Base-by-base conservation (phyloP, 2,888 invertebrate species). In the Quadroppia sp. region DNA sequence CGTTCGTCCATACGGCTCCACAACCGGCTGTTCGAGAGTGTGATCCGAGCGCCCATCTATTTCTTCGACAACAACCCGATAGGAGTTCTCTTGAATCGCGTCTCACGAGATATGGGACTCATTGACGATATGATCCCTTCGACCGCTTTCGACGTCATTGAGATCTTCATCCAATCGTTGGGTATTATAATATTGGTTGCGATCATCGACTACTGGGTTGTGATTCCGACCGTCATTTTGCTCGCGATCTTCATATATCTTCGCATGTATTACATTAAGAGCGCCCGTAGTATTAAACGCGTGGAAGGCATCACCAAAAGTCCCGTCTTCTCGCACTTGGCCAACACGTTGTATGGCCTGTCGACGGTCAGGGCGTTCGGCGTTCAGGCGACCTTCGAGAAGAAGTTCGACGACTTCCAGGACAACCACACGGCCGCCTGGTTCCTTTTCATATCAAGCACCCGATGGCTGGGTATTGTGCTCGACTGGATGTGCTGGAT, bases 271-370 rank as follows among this genome's bases (percentile, higher is more conserved):
- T 86, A 84, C 79, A 80, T 85, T 59, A 78, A 78, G 13, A 82
- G 84, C 1, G 83, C 85, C 0, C 78, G 85, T 64, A 83, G 83
- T 76, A 79, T 86, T 74, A 86, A 86, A 77, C 78, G 85, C 76
- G 79, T 86, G 11, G 86, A 86, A 78, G 83, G 84, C 61, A 82
- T 83, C 17, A 81, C 90, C 77, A 89, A 94, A 75, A 94, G 94
- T 79, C 97, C 97, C 0, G 92, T 98, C n/a, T 97, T 95, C 84
- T 90, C 91, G 1, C 95, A 96, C 81, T 84, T 97, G 79, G 92
- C 89, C 80, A 91, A 94, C 32, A 89, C 93, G 0, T 85, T 98
- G 6, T 90, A 91, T 81, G 97, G 97, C 0, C 85, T 98, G 76
- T 88, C 92, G 0, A 95, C 95, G 0, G 94, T 98, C 69, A 86